Evolutionary conservation across 64 coral and sea anemone genomes (phyloP).

Genomic region (Pocillopora damicornis): DNA sequence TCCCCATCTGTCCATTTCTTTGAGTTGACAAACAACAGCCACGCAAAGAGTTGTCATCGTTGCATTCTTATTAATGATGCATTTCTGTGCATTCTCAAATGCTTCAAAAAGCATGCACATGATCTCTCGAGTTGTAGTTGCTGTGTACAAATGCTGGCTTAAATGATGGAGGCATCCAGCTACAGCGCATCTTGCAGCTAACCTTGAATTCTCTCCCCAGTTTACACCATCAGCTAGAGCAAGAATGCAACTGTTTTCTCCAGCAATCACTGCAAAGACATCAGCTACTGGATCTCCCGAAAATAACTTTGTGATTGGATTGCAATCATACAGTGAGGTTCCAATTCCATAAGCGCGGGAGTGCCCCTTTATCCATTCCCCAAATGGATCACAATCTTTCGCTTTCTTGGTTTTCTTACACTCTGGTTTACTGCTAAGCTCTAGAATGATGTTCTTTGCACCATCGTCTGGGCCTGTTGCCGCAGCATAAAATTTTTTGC

Average conservation of each 20-base stretch:
- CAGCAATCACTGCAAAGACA: conserved; percentile 82
- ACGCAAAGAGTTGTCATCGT: conserved; percentile 93
- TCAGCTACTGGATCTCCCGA: conserved; percentile 90
- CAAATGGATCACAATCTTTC: conserved; percentile 43
- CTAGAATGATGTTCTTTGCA: conserved; percentile 50
- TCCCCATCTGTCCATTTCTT: conserved; percentile 63
- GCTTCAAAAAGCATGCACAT: conserved; percentile 58
- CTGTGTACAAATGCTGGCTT: conserved; percentile 47
- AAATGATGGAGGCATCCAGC: conserved; percentile 85
- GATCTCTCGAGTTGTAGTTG: conserved; percentile 73
- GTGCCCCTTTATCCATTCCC: conserved; percentile 59
- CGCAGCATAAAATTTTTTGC: conserved; percentile 21
- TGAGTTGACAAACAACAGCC: conserved; percentile 76
- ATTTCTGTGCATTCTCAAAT: conserved; percentile 75
- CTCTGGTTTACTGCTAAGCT: background rate
- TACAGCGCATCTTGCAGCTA: conserved; percentile 85
- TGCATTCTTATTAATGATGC: conserved; percentile 77
- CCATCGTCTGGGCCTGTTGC: conserved; percentile 78
- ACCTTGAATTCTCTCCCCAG: conserved; percentile 90
- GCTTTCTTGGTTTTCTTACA: background rate
- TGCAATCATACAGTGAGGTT: conserved; percentile 73
- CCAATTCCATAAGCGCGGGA: conserved; percentile 78
- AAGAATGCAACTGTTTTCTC: conserved; percentile 83
- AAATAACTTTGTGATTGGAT: conserved; percentile 53
- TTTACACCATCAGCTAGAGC: conserved; percentile 93